Conservation (phyloP, 2,113 vertebrate genomes). For the Antigone vipio region DNA sequence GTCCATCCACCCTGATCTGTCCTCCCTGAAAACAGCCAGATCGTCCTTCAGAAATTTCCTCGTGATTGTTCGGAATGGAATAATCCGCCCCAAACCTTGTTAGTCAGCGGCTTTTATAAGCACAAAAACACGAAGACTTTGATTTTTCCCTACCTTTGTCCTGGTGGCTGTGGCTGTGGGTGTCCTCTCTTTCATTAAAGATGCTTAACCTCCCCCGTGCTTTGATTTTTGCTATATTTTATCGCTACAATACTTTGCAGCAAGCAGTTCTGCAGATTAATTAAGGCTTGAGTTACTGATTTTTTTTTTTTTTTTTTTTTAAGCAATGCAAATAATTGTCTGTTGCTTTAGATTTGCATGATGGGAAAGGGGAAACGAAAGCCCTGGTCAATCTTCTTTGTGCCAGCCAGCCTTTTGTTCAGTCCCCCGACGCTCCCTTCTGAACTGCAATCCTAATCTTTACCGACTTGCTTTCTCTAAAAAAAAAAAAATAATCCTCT, state of each 20-base stretch:
- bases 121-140: not conserved
- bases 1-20: not conserved
- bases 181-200: not conserved
- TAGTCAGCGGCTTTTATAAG: not conserved
- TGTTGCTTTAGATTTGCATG: not conserved
- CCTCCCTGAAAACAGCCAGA: not conserved
- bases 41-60: not conserved
- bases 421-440: not conserved
- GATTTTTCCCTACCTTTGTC: not conserved
- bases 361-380: not conserved
- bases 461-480: not conserved
- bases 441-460: not conserved
- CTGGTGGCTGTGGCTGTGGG: not conserved
- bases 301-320: not conserved
- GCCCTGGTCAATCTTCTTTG: not conserved
- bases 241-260: not conserved
- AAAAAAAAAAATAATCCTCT: not conserved
- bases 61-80: fast-evolving
- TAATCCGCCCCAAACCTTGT: not conserved
- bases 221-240: not conserved
- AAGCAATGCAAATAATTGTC: not conserved
- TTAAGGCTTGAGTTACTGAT: not conserved
- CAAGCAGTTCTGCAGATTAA: not conserved
- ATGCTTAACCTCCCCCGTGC: not conserved
- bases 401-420: not conserved